Base-by-base conservation (phyloP, 2,888 invertebrate species). In the Alsophila aescularia region DNA sequence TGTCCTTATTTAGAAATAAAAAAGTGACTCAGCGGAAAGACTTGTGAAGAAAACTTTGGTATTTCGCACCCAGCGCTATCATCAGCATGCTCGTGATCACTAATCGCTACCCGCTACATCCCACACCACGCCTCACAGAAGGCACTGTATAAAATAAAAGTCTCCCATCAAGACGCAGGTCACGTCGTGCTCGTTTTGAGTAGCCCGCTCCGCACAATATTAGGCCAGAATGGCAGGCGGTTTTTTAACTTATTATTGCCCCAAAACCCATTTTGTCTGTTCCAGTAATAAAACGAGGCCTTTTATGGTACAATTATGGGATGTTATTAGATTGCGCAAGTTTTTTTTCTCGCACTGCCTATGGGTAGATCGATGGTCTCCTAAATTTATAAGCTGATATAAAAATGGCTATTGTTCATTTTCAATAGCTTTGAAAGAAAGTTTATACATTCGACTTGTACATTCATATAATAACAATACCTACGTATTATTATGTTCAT, bases 221-320 rank as follows among this genome's bases (percentile, higher is more conserved):
- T 83, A 85, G 83, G 77, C 72, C 66, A 72, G 72, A 72, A 77
- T 77, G 74, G 72, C 66, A 77, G 75, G 73, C 67, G 69, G 72
- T 76, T 80, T 85, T 85, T 83, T 79, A 79, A 84, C 82, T 84
- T 82, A 84, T 83, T 85, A 86, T 82, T 82, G 77, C 76, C 74
- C 70, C 71, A 73, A 76, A 75, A 73, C 76, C 82, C 80, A 81
- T 86, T 85, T 84, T 82, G 81, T 82, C 81, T 82, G 61, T 63
- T 52, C 67, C 63, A 64, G 75, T 70, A 70, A 75, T 75, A 75
- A 75, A 74, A 74, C 66, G 65, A 64, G 62, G 57, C 68, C 67
- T 60, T 75, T 75, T 73, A 74, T 73, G 67, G 71, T 63, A 62
- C 64, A 70, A 70, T 74, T 72, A 70, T 70, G 71, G 64, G 67